Base-by-base conservation (phyloP, 1,140 invertebrate genomes). In the Ceratosolen fusciceps region DNA sequence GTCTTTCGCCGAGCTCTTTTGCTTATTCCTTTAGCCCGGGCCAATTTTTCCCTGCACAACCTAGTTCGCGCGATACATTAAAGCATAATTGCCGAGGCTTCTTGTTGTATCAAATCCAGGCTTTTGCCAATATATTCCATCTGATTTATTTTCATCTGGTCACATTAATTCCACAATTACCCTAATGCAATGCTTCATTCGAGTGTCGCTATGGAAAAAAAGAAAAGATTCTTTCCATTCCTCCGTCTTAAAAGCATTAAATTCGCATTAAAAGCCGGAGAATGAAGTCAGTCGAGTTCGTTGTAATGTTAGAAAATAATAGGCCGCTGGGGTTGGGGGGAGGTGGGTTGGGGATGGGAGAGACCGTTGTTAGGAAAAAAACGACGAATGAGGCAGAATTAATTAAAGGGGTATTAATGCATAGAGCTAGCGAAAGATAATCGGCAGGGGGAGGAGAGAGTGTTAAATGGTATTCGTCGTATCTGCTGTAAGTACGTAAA, bases 351-450 rank as follows among this genome's bases (percentile, higher is more conserved):
- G 49, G 34, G 34, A 24, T 19, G 52, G n/a, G 16, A 26, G n/a
- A 62, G 58, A 37, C 39, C 19, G 39, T 21, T 73, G 29, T 73
- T 73, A 77, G 26, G 52, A n/a, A n/a, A 19, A 60, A 49, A 70
- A 37, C 68, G 19, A 56, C n/a, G 65, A 70, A 47, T 37, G 34
- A 77, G 54, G n/a, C n/a, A 43, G 70, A 79, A 79, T 79, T 79
- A 79, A 79, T 79, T 79, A 79, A 70, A 73, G 7, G 24, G 37
- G 34, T 65, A 37, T 49, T 79, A 79, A 74, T 65, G 71, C n/a
- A 56, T 54, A 43, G 26, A n/a, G 31, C n/a, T 3, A n/a, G 31
- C 21, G 29, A 0, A 9, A 34, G 49, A 9, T 10, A 54, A 19
- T 56, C 1, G n/a, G 26, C 24, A 14, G 67, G 1, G n/a, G 29